Base-by-base conservation (phyloP, 2,113 vertebrate genomes). In the Odobenus rosmarus region DNA sequence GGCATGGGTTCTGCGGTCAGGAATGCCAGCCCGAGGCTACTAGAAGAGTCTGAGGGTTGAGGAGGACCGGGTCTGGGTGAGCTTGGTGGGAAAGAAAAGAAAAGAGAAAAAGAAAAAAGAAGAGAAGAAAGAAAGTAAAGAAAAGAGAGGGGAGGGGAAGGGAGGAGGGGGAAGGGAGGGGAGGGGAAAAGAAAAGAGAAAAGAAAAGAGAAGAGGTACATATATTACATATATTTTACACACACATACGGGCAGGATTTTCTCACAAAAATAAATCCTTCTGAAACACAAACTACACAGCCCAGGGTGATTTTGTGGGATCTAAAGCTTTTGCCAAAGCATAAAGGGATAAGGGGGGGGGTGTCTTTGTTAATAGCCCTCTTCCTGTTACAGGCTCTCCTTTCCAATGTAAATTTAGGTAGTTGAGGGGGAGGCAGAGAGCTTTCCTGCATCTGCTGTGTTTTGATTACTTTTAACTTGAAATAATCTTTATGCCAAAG, bases 201-300 rank as follows among this genome's bases (percentile, higher is more conserved):
- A 64, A 1, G 5, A 69, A 21, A 69, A n/a, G 16, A 72, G 3
- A 72, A 72, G 42, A 39, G 1, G 6, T 93, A n/a, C n/a, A n/a
- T n/a, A n/a, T n/a, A n/a, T 55, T 42, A 46, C 13, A 42, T 39
- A 23, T 21, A 4, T 83, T 80, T 69, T n/a, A 31, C 19, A 59
- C 16, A 55, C 26, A 88, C 76, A 28, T n/a, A n/a, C 5, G 36
- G 28, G 19, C 76, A 42, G 5, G 1, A 31, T 88, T 79, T 96
- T 90, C 61, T 90, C 49, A 62, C 18, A 62, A 92, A 77, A 26
- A 62, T 74, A n/a, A 80, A 81, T 88, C 88, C n/a, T 62, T 92
- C 51, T 69, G 81, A 62, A 83, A 42, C 59, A 89, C 7, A 53
- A 96, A 90, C 89, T 83, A 21, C 69, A 74, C 0, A 55, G 23